A percentile compares a stretch with the other conserved stretches of the same genome.
Evolutionary conservation across 2,888 invertebrate genomes (phyloP).

Genomic region (Bombyx huttoni): DNA sequence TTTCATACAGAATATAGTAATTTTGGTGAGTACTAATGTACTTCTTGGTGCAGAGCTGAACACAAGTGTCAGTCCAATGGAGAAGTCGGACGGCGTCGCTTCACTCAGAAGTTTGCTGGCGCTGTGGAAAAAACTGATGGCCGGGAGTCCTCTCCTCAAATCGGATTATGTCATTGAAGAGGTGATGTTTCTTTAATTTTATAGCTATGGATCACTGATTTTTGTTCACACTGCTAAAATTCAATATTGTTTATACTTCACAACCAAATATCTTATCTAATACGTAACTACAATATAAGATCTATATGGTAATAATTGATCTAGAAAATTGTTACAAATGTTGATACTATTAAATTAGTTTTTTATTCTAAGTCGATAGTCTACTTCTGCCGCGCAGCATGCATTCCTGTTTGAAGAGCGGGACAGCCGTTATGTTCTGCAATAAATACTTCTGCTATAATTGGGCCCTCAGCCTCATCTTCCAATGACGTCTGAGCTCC

Average conservation of each 20-base stretch:
- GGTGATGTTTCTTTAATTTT: conserved; percentile 12
- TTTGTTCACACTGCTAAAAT: neutral
- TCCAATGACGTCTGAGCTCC: too few species aligned
- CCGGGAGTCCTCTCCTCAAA: conserved; percentile 58
- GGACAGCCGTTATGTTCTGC: neutral
- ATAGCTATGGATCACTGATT: neutral
- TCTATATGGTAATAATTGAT: too few species aligned
- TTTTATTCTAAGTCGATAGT: neutral
- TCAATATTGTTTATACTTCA: too few species aligned
- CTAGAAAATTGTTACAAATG: too few species aligned
- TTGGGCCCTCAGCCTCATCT: too few species aligned
- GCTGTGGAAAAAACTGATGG: conserved; percentile 87
- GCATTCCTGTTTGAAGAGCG: neutral
- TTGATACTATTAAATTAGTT: too few species aligned
- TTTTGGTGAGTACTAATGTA: neutral
- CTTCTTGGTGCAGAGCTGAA: conserved; percentile 31
- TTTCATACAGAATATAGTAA: neutral
- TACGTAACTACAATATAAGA: too few species aligned
- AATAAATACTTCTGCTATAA: too few species aligned
- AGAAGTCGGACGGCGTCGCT: conserved; percentile 74
- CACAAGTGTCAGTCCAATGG: conserved; percentile 31
- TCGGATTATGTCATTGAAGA: conserved; percentile 30
- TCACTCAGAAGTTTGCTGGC: conserved; percentile 75
- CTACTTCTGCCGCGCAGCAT: neutral
- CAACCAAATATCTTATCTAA: too few species aligned